These are phyloP conservation scores for Drosophila lowei DNA, from an alignment of 1,140 invertebrate species.

Conservation along the genomic window DNA sequence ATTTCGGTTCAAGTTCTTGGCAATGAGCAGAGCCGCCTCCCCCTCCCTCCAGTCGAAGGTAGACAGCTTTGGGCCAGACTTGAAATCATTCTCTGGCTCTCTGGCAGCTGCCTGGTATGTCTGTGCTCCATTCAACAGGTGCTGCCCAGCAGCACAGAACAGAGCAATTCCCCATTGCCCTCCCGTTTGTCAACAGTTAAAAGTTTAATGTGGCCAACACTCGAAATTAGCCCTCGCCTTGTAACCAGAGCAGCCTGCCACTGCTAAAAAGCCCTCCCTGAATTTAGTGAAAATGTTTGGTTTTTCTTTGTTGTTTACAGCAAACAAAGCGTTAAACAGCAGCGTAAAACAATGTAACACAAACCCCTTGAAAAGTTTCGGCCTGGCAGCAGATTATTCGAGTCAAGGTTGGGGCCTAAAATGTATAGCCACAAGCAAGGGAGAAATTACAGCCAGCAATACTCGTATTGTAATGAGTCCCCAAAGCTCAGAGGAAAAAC, in stretches of 20 bases:
- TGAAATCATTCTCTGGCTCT: conserved; percentile 16
- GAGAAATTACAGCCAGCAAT: conserved; percentile 34
- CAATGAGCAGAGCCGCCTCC: conserved; percentile 45
- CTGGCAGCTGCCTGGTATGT: conserved; percentile 7
- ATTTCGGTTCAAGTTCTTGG: conserved; percentile 74
- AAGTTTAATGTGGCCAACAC: conserved; percentile 23
- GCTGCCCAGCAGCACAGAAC: conserved; percentile 35
- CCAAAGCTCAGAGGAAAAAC: conserved; percentile 11
- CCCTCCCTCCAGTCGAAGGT: conserved; percentile 35
- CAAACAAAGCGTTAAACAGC: conserved; percentile 41
- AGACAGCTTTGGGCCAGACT: conserved; percentile 62
- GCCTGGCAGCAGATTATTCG: conserved; percentile 37
- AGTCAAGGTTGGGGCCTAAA: conserved; percentile 33
- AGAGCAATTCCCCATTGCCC: conserved; percentile 25
- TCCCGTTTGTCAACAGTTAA: conserved; percentile 24
- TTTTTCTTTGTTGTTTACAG: conserved; percentile 27
- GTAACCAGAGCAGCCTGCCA: conserved; percentile 16
- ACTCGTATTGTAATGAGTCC: conserved; percentile 39
- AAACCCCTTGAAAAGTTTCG: conserved; percentile 35
- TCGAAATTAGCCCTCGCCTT: conserved; percentile 31
- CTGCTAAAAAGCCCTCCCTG: conserved; percentile 9
- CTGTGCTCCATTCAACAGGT: conserved; percentile 35
- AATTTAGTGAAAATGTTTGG: conserved; percentile 26
- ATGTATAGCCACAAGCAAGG: conserved; percentile 15
- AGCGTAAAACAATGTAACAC: conserved; percentile 27